Evolutionary conservation across 2,888 invertebrate genomes (phyloP).

Genomic region (Mimachlamys varia): DNA sequence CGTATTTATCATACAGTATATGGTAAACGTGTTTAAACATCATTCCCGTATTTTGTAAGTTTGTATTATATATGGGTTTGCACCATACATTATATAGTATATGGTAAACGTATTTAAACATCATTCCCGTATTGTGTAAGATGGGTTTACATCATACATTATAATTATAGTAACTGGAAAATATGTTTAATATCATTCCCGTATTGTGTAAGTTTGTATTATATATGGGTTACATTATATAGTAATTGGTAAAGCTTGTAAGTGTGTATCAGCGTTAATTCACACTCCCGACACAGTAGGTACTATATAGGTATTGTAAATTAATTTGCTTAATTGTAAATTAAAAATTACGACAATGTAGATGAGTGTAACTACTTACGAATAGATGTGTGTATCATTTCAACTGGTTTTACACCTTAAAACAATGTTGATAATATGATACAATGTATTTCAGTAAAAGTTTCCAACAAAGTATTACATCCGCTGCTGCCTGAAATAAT

Average conservation of each 20-base stretch:
- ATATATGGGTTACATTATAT: neutral
- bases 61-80: too few relatives aligned
- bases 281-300: neutral
- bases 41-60: too few relatives aligned
- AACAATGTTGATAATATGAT: neutral
- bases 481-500: neutral
- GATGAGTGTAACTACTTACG: neutral
- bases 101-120: too few relatives aligned
- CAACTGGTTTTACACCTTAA: conserved; percentile 25
- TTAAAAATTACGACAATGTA: neutral
- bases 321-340: neutral
- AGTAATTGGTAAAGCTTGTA: neutral
- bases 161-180: too few relatives aligned
- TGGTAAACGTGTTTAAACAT: too few relatives aligned
- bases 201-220: neutral
- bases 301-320: neutral
- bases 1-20: too few relatives aligned
- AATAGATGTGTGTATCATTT: conserved; percentile 28
- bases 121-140: too few relatives aligned
- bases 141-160: too few relatives aligned
- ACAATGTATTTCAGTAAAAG: neutral
- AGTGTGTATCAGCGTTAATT: neutral
- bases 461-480: neutral
- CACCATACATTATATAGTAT: too few relatives aligned
- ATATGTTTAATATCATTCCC: too few relatives aligned